Evolutionary conservation across 2,888 invertebrate genomes (phyloP).

Genomic region (Bombylius major): DNA sequence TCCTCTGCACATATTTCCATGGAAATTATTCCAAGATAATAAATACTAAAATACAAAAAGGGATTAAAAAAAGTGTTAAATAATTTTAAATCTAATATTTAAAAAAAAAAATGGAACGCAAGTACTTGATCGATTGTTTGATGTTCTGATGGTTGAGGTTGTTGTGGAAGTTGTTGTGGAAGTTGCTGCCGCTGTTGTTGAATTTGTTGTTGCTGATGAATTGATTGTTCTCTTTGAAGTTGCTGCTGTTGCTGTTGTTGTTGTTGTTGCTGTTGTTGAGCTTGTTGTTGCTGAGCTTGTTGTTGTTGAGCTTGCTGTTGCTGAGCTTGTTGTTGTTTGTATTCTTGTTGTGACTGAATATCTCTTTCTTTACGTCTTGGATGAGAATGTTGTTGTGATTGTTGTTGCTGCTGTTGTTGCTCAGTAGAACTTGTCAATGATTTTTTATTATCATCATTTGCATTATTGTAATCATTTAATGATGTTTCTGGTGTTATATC

Average conservation of each 20-base stretch:
- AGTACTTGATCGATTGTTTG: slow-evolving; percentile 33
- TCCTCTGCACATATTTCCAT: slow-evolving; percentile 58
- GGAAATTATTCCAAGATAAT: slow-evolving; percentile 63
- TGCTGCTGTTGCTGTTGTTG: slow-evolving; percentile 22
- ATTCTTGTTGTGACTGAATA: slow-evolving; percentile 1
- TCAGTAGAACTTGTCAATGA: slow-evolving; percentile 4
- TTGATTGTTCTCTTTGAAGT: slow-evolving; percentile 5
- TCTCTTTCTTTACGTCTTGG: slow-evolving; percentile 1
- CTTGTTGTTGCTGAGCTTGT: slow-evolving; percentile 19
- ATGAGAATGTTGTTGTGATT: slow-evolving; percentile 3
- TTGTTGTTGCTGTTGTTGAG: slow-evolving; percentile 21
- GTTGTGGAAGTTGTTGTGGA: slow-evolving; percentile 24
- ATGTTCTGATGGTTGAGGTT: slow-evolving; percentile 29
- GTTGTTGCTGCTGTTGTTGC: slow-evolving; percentile 13
- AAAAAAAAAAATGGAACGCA: too few species aligned
- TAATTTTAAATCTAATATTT: background rate
- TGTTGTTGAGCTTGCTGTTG: slow-evolving; percentile 11
- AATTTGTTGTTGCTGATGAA: slow-evolving; percentile 15
- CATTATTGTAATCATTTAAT: slow-evolving; percentile 7
- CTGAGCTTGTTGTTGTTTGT: slow-evolving; percentile 10
- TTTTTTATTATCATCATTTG: slow-evolving; percentile 1
- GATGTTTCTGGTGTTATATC: slow-evolving; percentile 8
- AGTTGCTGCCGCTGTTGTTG: slow-evolving; percentile 19
- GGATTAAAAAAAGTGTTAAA: slow-evolving; percentile 18
- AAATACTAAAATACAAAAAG: slow-evolving; percentile 41